A percentile compares a stretch with the other conserved stretches of the same genome.
phyloP scores from a whole-genome alignment of 2,888 invertebrate species.

The Myopa testacea region DNA sequence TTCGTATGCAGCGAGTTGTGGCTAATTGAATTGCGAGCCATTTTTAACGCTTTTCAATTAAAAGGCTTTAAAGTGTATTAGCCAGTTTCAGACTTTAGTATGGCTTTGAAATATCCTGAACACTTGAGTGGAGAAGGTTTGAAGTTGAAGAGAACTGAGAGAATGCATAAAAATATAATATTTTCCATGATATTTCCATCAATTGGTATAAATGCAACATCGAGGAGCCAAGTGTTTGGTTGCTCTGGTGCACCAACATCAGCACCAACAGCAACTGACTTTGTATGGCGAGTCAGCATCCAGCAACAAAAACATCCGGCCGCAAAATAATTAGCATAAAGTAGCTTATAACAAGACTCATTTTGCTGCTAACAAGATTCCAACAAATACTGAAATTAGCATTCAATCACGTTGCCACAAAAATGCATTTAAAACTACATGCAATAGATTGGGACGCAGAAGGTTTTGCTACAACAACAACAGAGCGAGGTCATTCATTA shows the following conservation, averaged over 20 bases:
- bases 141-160: too few species aligned
- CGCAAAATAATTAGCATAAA: background rate
- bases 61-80: background rate
- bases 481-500: background rate
- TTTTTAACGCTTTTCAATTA: constrained; percentile 18
- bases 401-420: too few species aligned
- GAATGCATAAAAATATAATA: too few species aligned
- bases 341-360: background rate
- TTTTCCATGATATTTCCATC: too few species aligned
- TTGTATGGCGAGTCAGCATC: background rate
- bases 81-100: too few species aligned
- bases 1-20: constrained; percentile 5
- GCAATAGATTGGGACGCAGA: too few species aligned
- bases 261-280: background rate
- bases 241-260: background rate
- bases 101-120: too few species aligned
- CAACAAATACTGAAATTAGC: too few species aligned
- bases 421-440: background rate
- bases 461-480: background rate
- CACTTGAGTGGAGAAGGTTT: too few species aligned
- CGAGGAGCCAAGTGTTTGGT: background rate
- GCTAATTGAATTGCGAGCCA: constrained; percentile 9
- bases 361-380: background rate
- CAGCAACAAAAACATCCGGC: background rate
- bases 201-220: background rate